These are phyloP conservation scores for Allacma fusca DNA, from an alignment of 2,888 invertebrate genomes.

Conservation along the genomic window DNA sequence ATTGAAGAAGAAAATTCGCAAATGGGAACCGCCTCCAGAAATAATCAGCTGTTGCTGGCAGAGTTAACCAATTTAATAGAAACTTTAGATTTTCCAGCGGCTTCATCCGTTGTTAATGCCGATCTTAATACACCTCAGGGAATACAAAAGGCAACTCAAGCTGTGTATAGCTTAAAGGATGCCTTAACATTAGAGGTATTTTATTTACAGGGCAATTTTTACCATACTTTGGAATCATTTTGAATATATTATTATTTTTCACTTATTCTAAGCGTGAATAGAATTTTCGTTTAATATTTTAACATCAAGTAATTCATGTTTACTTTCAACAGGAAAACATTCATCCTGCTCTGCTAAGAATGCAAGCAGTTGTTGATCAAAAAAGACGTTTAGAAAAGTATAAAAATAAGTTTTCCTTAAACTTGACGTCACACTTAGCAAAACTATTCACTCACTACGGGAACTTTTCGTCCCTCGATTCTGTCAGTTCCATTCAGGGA, in stretches of 20 bases:
- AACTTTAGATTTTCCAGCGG: conserved; percentile 58
- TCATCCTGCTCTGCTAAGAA: conserved; percentile 71
- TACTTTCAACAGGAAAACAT: conserved; percentile 63
- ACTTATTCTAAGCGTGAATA: no score
- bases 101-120: conserved; percentile 55
- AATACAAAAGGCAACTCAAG: conserved; percentile 56
- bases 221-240: conserved; percentile 9
- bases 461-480: conserved; percentile 60
- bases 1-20: conserved; percentile 90
- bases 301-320: not conserved
- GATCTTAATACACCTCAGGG: conserved; percentile 59
- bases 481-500: conserved; percentile 63
- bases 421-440: conserved; percentile 88
- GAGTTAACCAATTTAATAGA: conserved; percentile 76
- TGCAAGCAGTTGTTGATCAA: conserved; percentile 84
- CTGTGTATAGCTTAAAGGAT: conserved; percentile 57
- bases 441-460: conserved; percentile 94
- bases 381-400: conserved; percentile 79
- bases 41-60: conserved; percentile 79
- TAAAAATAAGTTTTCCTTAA: conserved; percentile 80
- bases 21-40: conserved; percentile 84
- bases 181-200: conserved; percentile 67
- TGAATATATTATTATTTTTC: no score
- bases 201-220: not conserved
- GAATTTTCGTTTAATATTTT: not conserved